Evolutionary conservation across 2,797 vertebrate genomes (phyloP).

Genomic region (Mormyrops attenuatus): DNA sequence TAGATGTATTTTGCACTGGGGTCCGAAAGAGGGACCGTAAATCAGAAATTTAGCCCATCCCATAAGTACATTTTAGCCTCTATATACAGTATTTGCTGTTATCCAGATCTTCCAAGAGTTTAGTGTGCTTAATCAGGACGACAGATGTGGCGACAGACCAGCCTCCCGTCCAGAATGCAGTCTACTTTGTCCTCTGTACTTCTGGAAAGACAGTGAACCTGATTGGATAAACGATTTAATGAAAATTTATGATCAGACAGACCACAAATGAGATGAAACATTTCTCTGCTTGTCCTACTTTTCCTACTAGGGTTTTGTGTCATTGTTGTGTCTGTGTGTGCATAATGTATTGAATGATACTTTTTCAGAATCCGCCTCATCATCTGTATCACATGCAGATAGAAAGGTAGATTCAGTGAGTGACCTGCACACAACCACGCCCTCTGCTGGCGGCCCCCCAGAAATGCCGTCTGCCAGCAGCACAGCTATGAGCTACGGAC

Average conservation of each 20-base stretch:
- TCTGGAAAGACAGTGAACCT: not conserved
- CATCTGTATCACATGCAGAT: not conserved
- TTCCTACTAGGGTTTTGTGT: not conserved
- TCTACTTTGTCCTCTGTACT: not conserved
- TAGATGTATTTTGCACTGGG: not conserved
- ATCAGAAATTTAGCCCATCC: not conserved
- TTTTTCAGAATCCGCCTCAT: constrained; percentile 11
- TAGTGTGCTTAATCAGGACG: not conserved
- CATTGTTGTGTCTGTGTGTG: not conserved
- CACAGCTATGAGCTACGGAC: not conserved
- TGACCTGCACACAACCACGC: not conserved
- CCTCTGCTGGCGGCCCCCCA: not conserved
- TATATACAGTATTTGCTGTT: not conserved
- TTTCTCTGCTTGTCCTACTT: not conserved
- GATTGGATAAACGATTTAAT: not conserved
- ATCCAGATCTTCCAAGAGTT: not conserved
- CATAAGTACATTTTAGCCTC: not conserved
- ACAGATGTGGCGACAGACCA: not conserved
- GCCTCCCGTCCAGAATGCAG: not conserved
- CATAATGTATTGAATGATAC: not conserved
- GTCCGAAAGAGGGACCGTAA: not conserved
- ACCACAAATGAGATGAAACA: not conserved
- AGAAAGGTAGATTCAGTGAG: not conserved
- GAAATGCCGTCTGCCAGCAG: not conserved
- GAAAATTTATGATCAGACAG: not conserved